These are phyloP conservation scores for Apis laboriosa DNA, from an alignment of 1,140 invertebrate species.

Conservation along the genomic window DNA sequence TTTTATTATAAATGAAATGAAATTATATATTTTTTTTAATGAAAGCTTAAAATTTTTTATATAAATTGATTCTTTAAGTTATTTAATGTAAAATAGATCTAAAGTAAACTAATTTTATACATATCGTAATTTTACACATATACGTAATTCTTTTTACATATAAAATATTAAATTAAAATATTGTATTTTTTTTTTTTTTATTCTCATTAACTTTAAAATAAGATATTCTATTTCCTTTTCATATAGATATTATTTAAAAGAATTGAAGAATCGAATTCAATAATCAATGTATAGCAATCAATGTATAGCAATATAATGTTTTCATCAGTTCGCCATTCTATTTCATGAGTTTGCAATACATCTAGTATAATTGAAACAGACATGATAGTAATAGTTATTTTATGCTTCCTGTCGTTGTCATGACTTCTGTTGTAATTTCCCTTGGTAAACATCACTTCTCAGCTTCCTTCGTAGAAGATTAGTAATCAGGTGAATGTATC, in stretches of 20 bases:
- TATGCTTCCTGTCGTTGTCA: neutral
- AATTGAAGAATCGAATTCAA: neutral
- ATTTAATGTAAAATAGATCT: too few relatives aligned
- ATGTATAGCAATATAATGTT: neutral
- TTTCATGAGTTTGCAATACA: neutral
- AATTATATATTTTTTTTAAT: too few relatives aligned
- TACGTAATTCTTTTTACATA: too few relatives aligned
- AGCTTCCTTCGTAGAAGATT: constrained; percentile 5
- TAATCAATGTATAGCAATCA: neutral
- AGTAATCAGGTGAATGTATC: neutral
- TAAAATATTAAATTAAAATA: too few relatives aligned
- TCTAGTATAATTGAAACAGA: neutral
- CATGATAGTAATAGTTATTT: neutral
- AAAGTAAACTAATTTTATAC: too few relatives aligned
- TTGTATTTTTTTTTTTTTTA: too few relatives aligned
- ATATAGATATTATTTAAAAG: neutral
- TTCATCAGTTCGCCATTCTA: neutral
- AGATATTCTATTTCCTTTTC: neutral
- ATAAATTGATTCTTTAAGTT: too few relatives aligned
- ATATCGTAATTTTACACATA: too few relatives aligned
- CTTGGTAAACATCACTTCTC: neutral
- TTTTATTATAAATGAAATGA: too few relatives aligned
- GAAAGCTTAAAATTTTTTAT: too few relatives aligned
- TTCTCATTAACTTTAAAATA: neutral
- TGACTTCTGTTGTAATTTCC: neutral